Percentiles rank a stretch among this genome's conserved stretches.
phyloP scores from a whole-genome alignment of 2,797 vertebrate species.

The Ambastaia sidthimunki region DNA sequence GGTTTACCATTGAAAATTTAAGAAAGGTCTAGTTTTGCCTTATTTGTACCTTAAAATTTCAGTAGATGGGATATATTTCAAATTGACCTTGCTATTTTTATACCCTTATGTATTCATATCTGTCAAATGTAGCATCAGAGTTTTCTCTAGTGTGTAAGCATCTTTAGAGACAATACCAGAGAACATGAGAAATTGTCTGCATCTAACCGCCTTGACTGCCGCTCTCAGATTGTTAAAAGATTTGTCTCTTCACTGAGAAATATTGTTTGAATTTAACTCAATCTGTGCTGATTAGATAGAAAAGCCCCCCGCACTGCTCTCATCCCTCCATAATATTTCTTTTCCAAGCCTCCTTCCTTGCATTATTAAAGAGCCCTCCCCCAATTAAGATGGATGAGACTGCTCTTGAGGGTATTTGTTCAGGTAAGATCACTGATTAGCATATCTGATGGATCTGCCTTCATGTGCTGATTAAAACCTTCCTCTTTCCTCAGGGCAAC shows the following conservation, averaged over 20 bases:
- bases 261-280: constrained; percentile 31
- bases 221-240: neutral
- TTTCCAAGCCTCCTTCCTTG: constrained; percentile 58
- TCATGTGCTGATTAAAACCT: constrained; percentile 74
- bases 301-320: constrained; percentile 38
- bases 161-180: neutral
- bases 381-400: constrained; percentile 79
- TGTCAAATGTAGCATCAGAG: neutral
- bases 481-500: constrained; percentile 59
- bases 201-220: neutral
- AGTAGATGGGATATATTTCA: no score
- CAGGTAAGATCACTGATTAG: constrained; percentile 79
- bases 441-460: constrained; percentile 78
- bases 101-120: neutral
- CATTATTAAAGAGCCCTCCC: constrained; percentile 80
- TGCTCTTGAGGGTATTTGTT: constrained; percentile 78
- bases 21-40: neutral
- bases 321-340: constrained; percentile 57
- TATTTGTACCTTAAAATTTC: no score
- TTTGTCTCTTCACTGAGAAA: constrained; percentile 35
- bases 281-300: constrained; percentile 47
- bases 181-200: neutral
- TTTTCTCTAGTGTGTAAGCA: neutral
- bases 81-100: no score
- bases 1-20: neutral